Evolutionary conservation across 2,113 vertebrate genomes (phyloP).

Genomic region (Pseudorasbora parva): DNA sequence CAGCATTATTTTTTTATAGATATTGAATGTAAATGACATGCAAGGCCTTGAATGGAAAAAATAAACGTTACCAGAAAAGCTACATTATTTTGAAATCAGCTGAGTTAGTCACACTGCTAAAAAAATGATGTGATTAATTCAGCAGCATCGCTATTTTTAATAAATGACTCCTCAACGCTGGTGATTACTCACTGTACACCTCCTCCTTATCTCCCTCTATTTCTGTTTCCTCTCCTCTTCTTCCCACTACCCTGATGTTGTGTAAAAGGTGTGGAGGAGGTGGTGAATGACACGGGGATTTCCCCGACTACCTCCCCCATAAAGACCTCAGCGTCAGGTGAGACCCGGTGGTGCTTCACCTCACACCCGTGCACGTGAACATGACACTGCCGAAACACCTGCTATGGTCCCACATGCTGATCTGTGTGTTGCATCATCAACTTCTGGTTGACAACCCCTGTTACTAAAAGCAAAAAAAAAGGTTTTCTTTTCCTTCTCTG

Average conservation of each 20-base stretch:
- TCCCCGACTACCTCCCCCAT: slow-evolving; percentile 72
- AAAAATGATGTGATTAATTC: not conserved
- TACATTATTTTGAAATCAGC: not conserved
- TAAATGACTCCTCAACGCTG: not conserved
- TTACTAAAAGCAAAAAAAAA: slow-evolving; percentile 38
- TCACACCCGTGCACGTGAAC: not conserved
- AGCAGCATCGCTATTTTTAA: not conserved
- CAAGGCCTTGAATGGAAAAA: not conserved
- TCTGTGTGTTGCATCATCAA: slow-evolving; percentile 33
- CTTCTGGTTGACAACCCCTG: slow-evolving; percentile 51
- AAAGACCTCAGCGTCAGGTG: slow-evolving; percentile 75
- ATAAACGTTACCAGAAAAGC: not conserved
- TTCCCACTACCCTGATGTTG: slow-evolving; percentile 45
- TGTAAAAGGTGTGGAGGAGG: slow-evolving; percentile 75
- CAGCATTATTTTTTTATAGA: not conserved
- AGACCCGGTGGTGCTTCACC: slow-evolving; percentile 58
- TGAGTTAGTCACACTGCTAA: not conserved
- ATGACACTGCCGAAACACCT: not conserved
- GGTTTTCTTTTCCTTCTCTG: not conserved
- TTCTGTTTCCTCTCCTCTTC: slow-evolving; percentile 3
- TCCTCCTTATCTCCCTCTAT: not conserved
- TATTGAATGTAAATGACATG: not conserved
- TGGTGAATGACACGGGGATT: slow-evolving; percentile 70
- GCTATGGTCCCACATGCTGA: slow-evolving; percentile 38
- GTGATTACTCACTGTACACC: not conserved